Percentiles rank a stretch among this genome's conserved stretches.
Conservation (phyloP, 2,797 vertebrate species). For the Odontamblyopus lacepedii region DNA sequence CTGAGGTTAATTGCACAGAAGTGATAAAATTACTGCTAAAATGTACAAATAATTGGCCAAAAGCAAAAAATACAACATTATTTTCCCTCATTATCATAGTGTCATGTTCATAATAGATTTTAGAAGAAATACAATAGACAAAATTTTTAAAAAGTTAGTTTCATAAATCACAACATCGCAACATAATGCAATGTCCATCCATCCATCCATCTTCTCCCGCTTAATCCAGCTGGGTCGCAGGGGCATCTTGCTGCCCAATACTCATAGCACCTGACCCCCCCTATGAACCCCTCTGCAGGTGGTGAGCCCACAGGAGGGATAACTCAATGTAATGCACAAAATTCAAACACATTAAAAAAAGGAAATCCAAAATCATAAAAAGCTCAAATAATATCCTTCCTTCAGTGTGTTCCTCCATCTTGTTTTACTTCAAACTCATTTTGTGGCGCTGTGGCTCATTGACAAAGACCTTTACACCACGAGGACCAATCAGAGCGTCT, state of each 20-base stretch:
- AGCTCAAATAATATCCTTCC: neutral
- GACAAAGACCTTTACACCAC: neutral
- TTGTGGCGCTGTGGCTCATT: neutral
- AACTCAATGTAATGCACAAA: neutral
- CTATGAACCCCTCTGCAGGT: too few relatives aligned
- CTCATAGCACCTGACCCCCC: too few relatives aligned
- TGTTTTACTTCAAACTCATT: neutral
- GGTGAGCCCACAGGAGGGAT: too few relatives aligned
- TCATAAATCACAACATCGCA: neutral
- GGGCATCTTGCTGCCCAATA: too few relatives aligned
- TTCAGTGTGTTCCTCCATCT: neutral
- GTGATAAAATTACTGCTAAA: neutral
- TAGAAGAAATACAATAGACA: neutral
- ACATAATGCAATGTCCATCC: too few relatives aligned
- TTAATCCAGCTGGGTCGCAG: too few relatives aligned
- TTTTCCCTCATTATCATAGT: neutral
- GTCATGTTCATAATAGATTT: conserved; percentile 8
- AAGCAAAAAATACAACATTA: too few relatives aligned
- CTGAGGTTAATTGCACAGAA: conserved; percentile 11
- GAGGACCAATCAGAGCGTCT: conserved; percentile 2
- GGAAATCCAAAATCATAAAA: neutral
- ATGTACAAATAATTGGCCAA: neutral
- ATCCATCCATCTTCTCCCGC: too few relatives aligned
- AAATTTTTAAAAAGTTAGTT: neutral
- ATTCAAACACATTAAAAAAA: neutral